Evolutionary conservation across 2,888 invertebrate genomes (phyloP).

Genomic region (Stictocephala bisonia): DNA sequence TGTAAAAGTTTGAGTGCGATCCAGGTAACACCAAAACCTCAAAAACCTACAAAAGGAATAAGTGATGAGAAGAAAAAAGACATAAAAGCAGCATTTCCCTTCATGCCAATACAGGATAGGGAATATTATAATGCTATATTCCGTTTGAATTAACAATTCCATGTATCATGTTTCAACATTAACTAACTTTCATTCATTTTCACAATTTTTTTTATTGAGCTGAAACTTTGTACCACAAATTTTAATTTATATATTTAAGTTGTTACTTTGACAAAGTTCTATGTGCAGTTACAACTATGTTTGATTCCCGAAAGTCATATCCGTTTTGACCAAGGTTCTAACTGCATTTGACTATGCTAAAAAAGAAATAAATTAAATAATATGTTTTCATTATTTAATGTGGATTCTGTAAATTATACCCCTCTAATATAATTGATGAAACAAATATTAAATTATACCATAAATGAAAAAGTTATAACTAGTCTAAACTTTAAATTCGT

Average conservation of each 20-base stretch:
- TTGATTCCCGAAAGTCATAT: slow-evolving; percentile 1
- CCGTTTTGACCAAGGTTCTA: slow-evolving; percentile 15
- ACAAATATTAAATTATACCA: slow-evolving; percentile 20
- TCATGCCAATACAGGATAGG: slow-evolving; percentile 34
- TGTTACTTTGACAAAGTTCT: slow-evolving; percentile 40
- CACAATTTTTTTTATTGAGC: slow-evolving; percentile 21
- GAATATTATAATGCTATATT: too few species aligned
- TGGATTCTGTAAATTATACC: slow-evolving; percentile 27
- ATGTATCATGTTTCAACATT: background rate
- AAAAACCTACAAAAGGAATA: slow-evolving; percentile 22
- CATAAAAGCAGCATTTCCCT: slow-evolving; percentile 33
- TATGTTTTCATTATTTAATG: slow-evolving; percentile 16
- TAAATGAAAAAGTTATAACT: slow-evolving; percentile 25
- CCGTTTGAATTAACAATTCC: too few species aligned
- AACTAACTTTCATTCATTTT: slow-evolving; percentile 11
- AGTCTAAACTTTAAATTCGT: slow-evolving; percentile 34
- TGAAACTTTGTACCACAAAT: slow-evolving; percentile 30
- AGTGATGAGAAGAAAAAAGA: slow-evolving; percentile 38
- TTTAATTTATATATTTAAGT: slow-evolving; percentile 19
- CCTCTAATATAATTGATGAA: background rate
- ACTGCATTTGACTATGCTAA: slow-evolving; percentile 22
- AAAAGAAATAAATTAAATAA: slow-evolving; percentile 23
- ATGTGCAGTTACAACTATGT: slow-evolving; percentile 46
- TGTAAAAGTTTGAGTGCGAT: slow-evolving; percentile 20
- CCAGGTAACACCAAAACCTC: slow-evolving; percentile 30